These are phyloP conservation scores for Nymphalis c-album DNA, from an alignment of 2,888 invertebrate species.

Conservation along the genomic window DNA sequence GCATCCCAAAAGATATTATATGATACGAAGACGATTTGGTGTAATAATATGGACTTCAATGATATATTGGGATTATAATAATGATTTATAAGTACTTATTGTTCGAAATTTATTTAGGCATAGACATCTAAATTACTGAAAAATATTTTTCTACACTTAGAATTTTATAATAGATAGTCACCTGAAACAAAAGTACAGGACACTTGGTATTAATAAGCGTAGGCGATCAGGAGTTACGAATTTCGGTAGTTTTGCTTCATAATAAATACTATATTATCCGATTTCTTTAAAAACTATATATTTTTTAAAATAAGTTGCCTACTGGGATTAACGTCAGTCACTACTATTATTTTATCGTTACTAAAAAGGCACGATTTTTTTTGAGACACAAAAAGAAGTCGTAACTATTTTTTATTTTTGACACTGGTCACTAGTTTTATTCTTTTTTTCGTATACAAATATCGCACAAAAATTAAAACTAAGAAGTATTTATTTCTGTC, in stretches of 20 bases:
- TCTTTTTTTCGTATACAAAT: too few relatives aligned
- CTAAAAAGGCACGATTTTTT: too few relatives aligned
- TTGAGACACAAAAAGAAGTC: too few relatives aligned
- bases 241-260: conserved; percentile 26
- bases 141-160: conserved; percentile 59
- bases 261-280: not conserved
- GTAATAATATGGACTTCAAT: conserved; percentile 55
- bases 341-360: too few relatives aligned
- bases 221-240: conserved; percentile 24
- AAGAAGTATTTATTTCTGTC: too few relatives aligned
- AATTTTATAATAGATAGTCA: conserved; percentile 45
- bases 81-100: not conserved
- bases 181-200: conserved; percentile 34
- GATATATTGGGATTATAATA: conserved; percentile 9
- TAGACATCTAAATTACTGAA: conserved; percentile 38
- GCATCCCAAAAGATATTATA: conserved; percentile 57
- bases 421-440: too few relatives aligned
- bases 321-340: not conserved
- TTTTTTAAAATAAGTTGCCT: not conserved
- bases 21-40: conserved; percentile 77
- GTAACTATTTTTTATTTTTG: too few relatives aligned
- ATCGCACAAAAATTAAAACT: too few relatives aligned
- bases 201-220: conserved; percentile 21
- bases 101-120: not conserved
- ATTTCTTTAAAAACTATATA: not conserved